Percentiles rank a stretch among this genome's conserved stretches.
Evolutionary conservation across 1,140 invertebrate genomes (phyloP).

Genomic region (Scylla paramamosain): DNA sequence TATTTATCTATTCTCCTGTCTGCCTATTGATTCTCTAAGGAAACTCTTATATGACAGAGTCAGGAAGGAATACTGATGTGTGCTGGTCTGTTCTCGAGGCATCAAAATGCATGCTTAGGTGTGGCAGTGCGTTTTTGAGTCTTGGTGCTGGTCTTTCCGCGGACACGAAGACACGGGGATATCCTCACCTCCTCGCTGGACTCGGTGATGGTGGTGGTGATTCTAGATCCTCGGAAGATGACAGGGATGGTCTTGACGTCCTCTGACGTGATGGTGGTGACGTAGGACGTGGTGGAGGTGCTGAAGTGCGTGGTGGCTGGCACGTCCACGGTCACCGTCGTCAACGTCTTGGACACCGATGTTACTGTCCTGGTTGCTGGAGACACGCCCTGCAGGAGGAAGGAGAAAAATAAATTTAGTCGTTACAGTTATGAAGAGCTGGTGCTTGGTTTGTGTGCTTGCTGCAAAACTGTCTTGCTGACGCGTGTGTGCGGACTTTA

Average conservation of each 20-base stretch:
- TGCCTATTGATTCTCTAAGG: neutral
- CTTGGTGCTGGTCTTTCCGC: neutral
- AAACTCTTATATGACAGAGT: neutral
- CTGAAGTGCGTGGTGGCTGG: conserved; percentile 73
- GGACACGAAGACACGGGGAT: neutral
- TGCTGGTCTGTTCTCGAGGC: no score
- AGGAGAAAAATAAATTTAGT: no score
- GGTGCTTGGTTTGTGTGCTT: no score
- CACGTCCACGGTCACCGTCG: conserved; percentile 68
- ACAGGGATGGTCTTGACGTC: conserved; percentile 74
- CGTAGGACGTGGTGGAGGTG: conserved; percentile 77
- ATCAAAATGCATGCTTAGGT: no score
- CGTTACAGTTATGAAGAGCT: no score
- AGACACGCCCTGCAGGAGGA: conserved; percentile 4
- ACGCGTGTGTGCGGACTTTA: no score
- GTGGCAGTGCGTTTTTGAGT: neutral
- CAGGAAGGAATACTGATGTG: no score
- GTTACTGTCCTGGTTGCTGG: conserved; percentile 72
- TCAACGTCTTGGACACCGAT: conserved; percentile 69
- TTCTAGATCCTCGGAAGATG: conserved; percentile 77
- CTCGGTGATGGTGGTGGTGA: conserved; percentile 73
- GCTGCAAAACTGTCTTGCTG: no score
- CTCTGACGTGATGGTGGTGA: conserved; percentile 74
- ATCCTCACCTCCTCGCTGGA: conserved; percentile 60
- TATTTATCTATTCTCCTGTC: conserved; percentile 12